Evolutionary conservation across 2,888 invertebrate species (phyloP), one percentile per base, ranked within the genome.

Genomic region (Scaptomyza flava): DNA sequence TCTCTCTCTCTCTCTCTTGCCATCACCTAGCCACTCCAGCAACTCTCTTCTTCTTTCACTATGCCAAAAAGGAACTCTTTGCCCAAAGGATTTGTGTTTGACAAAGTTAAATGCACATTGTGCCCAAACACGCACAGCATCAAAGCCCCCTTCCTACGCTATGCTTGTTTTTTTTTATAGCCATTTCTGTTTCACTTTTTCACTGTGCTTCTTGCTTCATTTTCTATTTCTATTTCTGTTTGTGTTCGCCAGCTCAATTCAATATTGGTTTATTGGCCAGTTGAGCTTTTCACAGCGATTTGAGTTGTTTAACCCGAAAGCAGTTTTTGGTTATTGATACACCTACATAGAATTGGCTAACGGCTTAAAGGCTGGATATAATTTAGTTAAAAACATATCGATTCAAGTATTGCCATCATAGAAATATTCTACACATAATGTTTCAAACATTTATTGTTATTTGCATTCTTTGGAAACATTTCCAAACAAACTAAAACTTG

Each of bases 31-130:
- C 17, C 17, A 36, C 42, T n/a, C 1, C 38, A 8, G 11, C n/a
- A 33, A 8, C 64, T 7, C 8, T 8, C 1, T 38, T 23, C 12
- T 33, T 14, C 42, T 6, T 41, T 23, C 12, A 30, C n/a, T 17
- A 53, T 51, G 68, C 58, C 69, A 65, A 47, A 59, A 47, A 57
- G 64, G 65, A 87, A 85, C 87, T 81, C 85, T 85, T 85, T 80
- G 71, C 81, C 81, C 79, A 79, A 75, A 76, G 81, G 79, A 83
- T 87, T 86, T 85, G 75, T 83, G 81, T 83, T 87, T 81, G 83
- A 72, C 81, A 85, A 85, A 86, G 86, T 81, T 77, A 81, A 85
- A 69, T 65, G 72, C 77, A 48, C 47, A 34, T 47, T 60, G 43
- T 58, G 47, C 66, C 61, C 56, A 67, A 68, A 72, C 72, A 75